A percentile compares a stretch with the other conserved stretches of the same genome.
Conservation (phyloP, 2,113 vertebrate species). For the Lycaon pictus region DNA sequence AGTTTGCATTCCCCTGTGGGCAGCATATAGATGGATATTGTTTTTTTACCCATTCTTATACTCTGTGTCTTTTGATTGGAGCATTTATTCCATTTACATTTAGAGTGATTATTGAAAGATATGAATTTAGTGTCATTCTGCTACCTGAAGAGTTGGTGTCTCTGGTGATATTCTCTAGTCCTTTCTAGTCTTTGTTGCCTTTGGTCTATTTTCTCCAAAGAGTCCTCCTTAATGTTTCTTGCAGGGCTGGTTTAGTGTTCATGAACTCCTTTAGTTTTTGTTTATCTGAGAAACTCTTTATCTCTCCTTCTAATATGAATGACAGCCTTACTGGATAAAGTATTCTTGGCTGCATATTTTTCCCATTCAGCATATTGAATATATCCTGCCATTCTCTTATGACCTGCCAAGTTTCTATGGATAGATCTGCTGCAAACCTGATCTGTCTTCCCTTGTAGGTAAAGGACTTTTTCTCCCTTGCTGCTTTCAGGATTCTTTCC, state of each 20-base stretch:
- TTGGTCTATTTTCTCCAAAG: background rate
- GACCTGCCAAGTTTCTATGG: background rate
- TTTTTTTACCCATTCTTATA: background rate
- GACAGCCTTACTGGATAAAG: background rate
- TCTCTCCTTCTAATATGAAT: background rate
- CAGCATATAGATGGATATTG: too few relatives aligned
- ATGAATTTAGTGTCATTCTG: background rate
- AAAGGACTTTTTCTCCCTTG: background rate
- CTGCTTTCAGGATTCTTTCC: background rate
- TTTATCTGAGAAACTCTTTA: background rate
- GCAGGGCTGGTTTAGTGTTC: background rate
- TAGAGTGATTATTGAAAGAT: background rate
- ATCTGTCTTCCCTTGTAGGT: background rate
- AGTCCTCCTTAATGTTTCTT: background rate
- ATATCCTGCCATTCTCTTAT: background rate
- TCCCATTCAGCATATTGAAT: background rate
- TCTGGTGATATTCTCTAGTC: background rate
- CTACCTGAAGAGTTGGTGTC: background rate
- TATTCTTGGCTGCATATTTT: background rate
- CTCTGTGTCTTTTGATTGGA: background rate
- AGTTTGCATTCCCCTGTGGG: background rate
- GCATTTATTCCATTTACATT: background rate
- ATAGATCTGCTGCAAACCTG: background rate
- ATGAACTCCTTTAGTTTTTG: background rate
- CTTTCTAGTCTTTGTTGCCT: background rate